These are phyloP conservation scores for Halisarca cf. caerulea DNA, from an alignment of 37 sponge, comb jelly and placozoan genomes.

Conservation along the genomic window DNA sequence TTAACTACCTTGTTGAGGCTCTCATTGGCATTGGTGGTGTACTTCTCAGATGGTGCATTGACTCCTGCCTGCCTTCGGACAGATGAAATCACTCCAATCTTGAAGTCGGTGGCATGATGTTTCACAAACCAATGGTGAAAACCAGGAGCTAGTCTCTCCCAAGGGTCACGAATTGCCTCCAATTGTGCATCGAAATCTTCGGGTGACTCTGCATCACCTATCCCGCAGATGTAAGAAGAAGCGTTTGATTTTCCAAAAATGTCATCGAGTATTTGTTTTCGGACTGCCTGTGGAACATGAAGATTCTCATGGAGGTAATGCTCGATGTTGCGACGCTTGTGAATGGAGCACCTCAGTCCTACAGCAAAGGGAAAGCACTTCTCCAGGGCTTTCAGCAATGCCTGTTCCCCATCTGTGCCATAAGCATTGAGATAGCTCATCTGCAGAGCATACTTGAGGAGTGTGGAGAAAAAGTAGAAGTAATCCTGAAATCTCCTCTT, in stretches of 20 bases:
- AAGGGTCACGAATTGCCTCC: neutral
- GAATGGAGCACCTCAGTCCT: constrained; percentile 1
- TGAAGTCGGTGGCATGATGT: neutral
- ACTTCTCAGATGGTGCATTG: constrained; percentile 15
- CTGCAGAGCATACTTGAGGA: neutral
- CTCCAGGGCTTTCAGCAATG: neutral
- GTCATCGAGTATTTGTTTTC: neutral
- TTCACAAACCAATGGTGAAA: constrained; percentile 32
- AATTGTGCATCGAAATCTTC: constrained; percentile 8
- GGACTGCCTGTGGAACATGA: neutral
- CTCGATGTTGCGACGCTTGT: constrained; percentile 27
- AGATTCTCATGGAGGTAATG: neutral
- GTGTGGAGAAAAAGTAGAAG: neutral
- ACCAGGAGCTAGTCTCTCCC: constrained; percentile 29
- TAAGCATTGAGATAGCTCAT: neutral
- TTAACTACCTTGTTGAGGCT: constrained; percentile 26
- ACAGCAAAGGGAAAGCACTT: neutral
- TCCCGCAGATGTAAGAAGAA: neutral
- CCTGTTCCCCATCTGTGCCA: neutral
- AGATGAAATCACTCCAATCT: neutral
- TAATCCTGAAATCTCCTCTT: constrained; percentile 44
- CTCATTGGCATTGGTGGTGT: constrained; percentile 40
- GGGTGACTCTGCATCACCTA: constrained; percentile 12
- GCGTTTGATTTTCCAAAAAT: constrained; percentile 3
- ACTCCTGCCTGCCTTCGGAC: constrained; percentile 19